Percentiles rank a stretch among this genome's conserved stretches.
Evolutionary conservation across 2,888 invertebrate genomes (phyloP).

Genomic region (Aplocera efformata): DNA sequence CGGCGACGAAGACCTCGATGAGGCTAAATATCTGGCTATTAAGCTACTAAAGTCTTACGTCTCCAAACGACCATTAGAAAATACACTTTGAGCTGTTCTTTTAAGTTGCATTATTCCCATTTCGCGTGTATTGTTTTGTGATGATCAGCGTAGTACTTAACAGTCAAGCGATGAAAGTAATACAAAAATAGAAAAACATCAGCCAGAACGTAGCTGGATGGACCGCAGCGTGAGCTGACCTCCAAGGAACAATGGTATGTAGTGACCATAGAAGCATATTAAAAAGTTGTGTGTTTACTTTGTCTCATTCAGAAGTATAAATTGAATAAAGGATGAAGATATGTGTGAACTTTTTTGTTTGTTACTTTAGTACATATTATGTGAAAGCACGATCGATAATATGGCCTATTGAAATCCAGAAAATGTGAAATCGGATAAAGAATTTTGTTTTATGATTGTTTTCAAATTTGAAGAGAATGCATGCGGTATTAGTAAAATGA

Average conservation of each 20-base stretch:
- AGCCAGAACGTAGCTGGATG: constrained; percentile 57
- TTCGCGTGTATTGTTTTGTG: not conserved
- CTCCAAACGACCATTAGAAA: not conserved
- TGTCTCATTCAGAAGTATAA: constrained; percentile 4
- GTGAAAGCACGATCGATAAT: too few relatives aligned
- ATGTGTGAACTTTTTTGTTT: not conserved
- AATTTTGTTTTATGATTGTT: too few relatives aligned
- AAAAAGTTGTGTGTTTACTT: constrained; percentile 7
- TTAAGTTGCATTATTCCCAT: not conserved
- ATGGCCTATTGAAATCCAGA: too few relatives aligned
- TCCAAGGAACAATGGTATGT: constrained; percentile 31
- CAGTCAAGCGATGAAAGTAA: constrained; percentile 20
- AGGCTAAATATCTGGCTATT: constrained; percentile 14
- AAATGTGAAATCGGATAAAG: too few relatives aligned
- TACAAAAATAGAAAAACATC: constrained; percentile 75
- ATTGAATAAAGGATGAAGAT: constrained; percentile 3
- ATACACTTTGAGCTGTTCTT: not conserved
- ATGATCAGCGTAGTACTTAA: not conserved
- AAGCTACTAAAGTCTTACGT: constrained; percentile 8
- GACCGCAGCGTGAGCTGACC: constrained; percentile 35
- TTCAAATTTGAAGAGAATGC: too few relatives aligned
- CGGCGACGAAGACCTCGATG: constrained; percentile 39
- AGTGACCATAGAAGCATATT: constrained; percentile 9
- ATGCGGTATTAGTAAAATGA: too few relatives aligned
- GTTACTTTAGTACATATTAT: too few relatives aligned